phyloP scores from a whole-genome alignment of 30 jellyfish, hydroid and myxozoan genomes.

The Rhopilema esculentum region DNA sequence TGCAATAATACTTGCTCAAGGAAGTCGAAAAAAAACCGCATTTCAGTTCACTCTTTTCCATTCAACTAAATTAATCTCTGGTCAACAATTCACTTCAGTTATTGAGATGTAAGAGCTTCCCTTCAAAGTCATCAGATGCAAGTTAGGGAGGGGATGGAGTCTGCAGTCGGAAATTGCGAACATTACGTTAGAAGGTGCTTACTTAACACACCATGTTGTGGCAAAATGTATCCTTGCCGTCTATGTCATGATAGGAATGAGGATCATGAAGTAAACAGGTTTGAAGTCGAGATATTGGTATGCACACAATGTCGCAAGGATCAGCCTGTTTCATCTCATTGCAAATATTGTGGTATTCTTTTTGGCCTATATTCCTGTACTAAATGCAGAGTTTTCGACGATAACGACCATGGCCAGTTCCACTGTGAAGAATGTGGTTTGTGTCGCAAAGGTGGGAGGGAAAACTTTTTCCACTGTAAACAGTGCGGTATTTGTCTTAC shows the following conservation, averaged over 20 bases:
- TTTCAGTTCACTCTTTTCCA: no score
- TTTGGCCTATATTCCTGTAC: conserved; percentile 89
- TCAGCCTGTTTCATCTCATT: conserved; percentile 73
- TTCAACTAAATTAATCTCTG: no score
- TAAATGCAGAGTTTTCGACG: conserved; percentile 88
- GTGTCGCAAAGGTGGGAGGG: conserved; percentile 93
- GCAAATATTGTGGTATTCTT: conserved; percentile 76
- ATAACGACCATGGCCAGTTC: conserved; percentile 79
- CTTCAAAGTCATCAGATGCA: no score
- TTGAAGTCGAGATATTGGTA: conserved; percentile 41
- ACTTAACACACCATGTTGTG: conserved; percentile 83
- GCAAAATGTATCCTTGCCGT: conserved; percentile 73
- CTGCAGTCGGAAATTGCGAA: conserved; percentile 25
- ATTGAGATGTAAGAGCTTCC: not conserved
- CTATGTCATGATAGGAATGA: conserved; percentile 72
- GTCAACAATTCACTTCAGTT: not conserved
- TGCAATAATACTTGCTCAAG: no score
- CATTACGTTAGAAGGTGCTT: conserved; percentile 85
- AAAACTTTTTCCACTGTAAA: conserved; percentile 79
- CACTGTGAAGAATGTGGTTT: conserved; percentile 94
- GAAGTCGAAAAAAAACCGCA: no score
- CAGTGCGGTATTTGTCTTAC: conserved; percentile 80
- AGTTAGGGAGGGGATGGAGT: no score
- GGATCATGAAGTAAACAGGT: conserved; percentile 82
- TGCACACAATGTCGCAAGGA: conserved; percentile 73